These are phyloP conservation scores for Macrobrachium rosenbergii DNA, from an alignment of 1,140 invertebrate species.

Conservation along the genomic window DNA sequence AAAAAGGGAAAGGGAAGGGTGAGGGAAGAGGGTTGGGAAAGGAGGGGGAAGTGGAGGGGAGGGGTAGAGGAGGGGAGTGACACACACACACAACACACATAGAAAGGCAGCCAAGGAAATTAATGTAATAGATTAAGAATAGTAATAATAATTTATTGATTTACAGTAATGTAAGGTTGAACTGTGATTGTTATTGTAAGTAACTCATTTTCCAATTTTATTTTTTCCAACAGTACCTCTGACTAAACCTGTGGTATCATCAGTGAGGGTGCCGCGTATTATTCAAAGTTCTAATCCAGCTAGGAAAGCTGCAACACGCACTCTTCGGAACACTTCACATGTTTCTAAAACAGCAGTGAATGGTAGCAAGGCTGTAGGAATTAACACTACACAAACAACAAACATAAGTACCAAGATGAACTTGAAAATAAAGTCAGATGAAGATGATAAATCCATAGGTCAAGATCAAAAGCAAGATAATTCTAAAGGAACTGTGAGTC, in stretches of 20 bases:
- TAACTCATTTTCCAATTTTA: too few species aligned
- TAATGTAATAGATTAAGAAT: too few species aligned
- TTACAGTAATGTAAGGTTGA: too few species aligned
- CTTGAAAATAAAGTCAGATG: background rate
- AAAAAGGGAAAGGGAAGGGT: too few species aligned
- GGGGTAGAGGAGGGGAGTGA: too few species aligned
- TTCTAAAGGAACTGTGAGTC: slow-evolving; percentile 31
- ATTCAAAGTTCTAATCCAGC: background rate
- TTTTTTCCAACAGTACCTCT: background rate
- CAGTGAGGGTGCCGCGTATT: slow-evolving; percentile 15
- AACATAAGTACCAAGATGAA: background rate
- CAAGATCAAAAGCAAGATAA: background rate
- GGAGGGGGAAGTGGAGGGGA: too few species aligned
- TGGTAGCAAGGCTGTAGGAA: background rate
- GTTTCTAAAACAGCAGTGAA: background rate
- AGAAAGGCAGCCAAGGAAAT: too few species aligned
- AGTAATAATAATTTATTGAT: too few species aligned
- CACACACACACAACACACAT: too few species aligned
- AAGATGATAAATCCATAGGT: slow-evolving; percentile 3
- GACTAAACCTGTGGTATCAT: background rate
- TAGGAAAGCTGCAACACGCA: slow-evolving; percentile 15
- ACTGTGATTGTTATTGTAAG: too few species aligned
- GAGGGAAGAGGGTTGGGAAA: too few species aligned
- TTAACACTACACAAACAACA: background rate
- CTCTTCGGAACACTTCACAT: background rate